Base-by-base conservation (phyloP, 2,888 invertebrate species). In the Cantharis rufa region DNA sequence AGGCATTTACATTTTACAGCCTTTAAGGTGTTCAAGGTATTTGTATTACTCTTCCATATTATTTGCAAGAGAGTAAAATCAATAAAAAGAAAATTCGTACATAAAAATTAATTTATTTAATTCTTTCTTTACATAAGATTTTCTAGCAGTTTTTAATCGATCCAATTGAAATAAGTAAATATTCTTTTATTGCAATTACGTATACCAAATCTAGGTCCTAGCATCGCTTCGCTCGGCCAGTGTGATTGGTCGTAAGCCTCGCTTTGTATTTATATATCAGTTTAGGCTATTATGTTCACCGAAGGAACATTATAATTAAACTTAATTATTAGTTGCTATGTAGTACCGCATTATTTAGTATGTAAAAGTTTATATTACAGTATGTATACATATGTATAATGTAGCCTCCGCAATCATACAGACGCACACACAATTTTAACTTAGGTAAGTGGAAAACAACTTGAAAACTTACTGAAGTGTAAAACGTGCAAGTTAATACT, bases 401-500 rank as follows among this genome's bases (percentile, higher is more conserved):
- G 13, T n/a, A 48, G n/a, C 7, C n/a, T 48, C 48, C 48, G 48
- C n/a, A 48, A 48, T 48, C 48, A 48, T 48, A 66, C 64, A 64
- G 66, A 66, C 32, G 28, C 32, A 48, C 32, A 72, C 48, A 66
- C 32, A 72, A 66, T 48, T n/a, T 48, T 64, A 28, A 63, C 63
- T 16, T 27, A 28, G 48, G 24, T n/a, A 48, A 16, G 66, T 68
- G 28, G 72, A 21, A 61, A 68, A 48, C 63, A 71, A 72, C 66
- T 72, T 32, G 72, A 48, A 72, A 66, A 73, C 62, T 73, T 73
- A 28, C 62, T 62, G 73, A 69, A 73, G 73, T 69, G 73, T 69
- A 73, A 73, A 73, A 73, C 69, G 68, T 28, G 62, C 68, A 69
- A 73, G 73, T 73, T 73, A 73, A 73, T 48, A 48, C 48, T 48